These are phyloP conservation scores for Pollenia labialis DNA, from an alignment of 2,888 invertebrate species.

Conservation along the genomic window DNA sequence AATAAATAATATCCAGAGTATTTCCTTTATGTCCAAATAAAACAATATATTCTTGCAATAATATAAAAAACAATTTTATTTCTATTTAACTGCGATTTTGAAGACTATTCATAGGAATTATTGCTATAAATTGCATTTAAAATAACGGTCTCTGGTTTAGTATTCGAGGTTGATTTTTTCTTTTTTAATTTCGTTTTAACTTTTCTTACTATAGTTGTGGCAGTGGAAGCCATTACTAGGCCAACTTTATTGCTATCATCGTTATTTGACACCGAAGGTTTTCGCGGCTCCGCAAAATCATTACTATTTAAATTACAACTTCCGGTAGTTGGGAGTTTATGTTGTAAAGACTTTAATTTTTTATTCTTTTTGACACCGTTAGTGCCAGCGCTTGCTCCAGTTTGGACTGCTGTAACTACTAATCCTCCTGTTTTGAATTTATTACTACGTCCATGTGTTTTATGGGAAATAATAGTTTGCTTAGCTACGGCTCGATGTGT, in stretches of 20 bases:
- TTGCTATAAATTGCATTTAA: slow-evolving; percentile 32
- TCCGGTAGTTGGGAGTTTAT: slow-evolving; percentile 44
- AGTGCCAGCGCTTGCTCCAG: slow-evolving; percentile 22
- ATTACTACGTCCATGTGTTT: slow-evolving; percentile 58
- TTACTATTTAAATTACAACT: slow-evolving; percentile 38
- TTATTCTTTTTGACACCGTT: slow-evolving; percentile 36
- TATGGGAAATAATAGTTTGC: slow-evolving; percentile 46
- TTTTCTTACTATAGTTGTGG: slow-evolving; percentile 83
- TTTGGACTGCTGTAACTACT: slow-evolving; percentile 85
- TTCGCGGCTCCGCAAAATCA: neutral
- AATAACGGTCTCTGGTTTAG: slow-evolving; percentile 44
- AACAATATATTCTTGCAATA: neutral
- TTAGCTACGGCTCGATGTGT: slow-evolving; percentile 23
- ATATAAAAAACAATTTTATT: slow-evolving; percentile 4
- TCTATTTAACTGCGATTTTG: slow-evolving; percentile 17
- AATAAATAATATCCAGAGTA: no score
- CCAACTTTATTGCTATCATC: slow-evolving; percentile 26
- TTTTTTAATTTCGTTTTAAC: slow-evolving; percentile 82
- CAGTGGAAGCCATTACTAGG: slow-evolving; percentile 83
- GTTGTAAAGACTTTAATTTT: slow-evolving; percentile 61
- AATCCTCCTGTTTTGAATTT: slow-evolving; percentile 87
- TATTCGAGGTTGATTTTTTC: slow-evolving; percentile 72
- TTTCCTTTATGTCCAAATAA: neutral
- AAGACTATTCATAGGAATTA: neutral
- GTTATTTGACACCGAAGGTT: slow-evolving; percentile 27